phyloP scores from a whole-genome alignment of 1,140 invertebrate genomes.

The Phortica variegata region DNA sequence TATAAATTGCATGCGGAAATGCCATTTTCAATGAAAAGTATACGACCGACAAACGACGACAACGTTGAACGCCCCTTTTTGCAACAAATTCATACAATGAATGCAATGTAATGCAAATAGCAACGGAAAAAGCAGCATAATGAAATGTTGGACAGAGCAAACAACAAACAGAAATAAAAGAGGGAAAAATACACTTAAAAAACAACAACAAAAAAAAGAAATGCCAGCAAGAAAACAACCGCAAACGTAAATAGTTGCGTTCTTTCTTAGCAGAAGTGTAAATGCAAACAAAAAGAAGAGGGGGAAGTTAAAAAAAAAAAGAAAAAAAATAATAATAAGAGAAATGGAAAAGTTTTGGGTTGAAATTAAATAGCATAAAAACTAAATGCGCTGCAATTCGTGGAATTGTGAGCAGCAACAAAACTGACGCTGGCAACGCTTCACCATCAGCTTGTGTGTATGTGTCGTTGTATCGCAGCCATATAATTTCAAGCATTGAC shows the following conservation, averaged over 20 bases:
- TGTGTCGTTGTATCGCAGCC: constrained; percentile 29
- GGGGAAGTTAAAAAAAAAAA: too few species aligned
- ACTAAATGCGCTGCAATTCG: constrained; percentile 49
- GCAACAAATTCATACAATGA: constrained; percentile 1
- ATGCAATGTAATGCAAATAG: constrained; percentile 34
- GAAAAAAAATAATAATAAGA: constrained; percentile 15
- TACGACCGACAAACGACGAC: constrained; percentile 22
- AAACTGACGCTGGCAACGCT: too few species aligned
- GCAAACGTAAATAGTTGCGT: too few species aligned
- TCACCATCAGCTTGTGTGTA: too few species aligned
- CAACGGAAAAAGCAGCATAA: constrained; percentile 35
- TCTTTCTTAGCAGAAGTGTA: too few species aligned
- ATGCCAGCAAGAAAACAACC: too few species aligned
- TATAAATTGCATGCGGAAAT: constrained; percentile 54
- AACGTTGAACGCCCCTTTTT: not conserved
- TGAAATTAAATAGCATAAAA: constrained; percentile 55
- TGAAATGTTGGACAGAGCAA: constrained; percentile 46
- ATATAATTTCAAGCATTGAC: constrained; percentile 54
- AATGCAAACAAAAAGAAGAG: too few species aligned
- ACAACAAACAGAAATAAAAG: too few species aligned
- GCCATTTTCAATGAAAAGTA: constrained; percentile 43
- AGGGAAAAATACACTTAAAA: too few species aligned
- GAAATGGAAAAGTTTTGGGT: too few species aligned
- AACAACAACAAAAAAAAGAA: too few species aligned
- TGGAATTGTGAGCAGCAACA: constrained; percentile 19